Evolutionary conservation across 2,113 vertebrate genomes (phyloP), one percentile per base, ranked within the genome.

Genomic region (Eolophus roseicapilla): DNA sequence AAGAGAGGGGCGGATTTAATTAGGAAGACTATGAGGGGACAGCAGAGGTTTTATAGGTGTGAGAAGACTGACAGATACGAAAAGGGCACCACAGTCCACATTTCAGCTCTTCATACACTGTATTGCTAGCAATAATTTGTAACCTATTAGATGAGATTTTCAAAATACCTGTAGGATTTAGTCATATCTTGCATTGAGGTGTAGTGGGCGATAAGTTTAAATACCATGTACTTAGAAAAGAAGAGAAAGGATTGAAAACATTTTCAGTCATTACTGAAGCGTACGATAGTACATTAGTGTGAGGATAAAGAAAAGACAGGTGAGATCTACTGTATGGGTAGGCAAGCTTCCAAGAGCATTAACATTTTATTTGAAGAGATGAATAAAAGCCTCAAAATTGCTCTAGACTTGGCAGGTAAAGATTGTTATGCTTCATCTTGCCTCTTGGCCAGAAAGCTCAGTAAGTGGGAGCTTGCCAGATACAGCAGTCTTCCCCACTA

Each of bases 401-500:
- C 89, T 95, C 79, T 74, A 87, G 93, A 92, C 88, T 96, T 94
- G 95, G 96, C 96, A 98, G 93, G 95, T 97, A 97, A 92, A 46
- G 86, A 47, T 91, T 96, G 92, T 96, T 96, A 84, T 67, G 81
- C 82, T 88, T 96, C 93, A 95, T 96, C 91, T 96, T 97, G 91
- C 94, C 95, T 98, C 81, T 96, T 96, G 94, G 97, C 96, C 94
- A 46, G 14, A 95, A 85, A 96, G 83, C 93, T 97, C 84, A 79
- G 90, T 91, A 80, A 89, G 89, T 92, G 91, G 90, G 94, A 90
- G 91, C 92, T 64, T 93, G 97, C 95, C 96, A 98, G 96, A 97
- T 96, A 97, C 69, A 1, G 96, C 95, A 93, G 96, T 97, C 97
- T 95, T 96, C 93, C 88, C 96, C 94, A 98, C 97, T 98, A 98